A percentile compares a stretch with the other conserved stretches of the same genome.
Evolutionary conservation across 2,113 vertebrate species (phyloP).

Genomic region (Ophiodon elongatus): DNA sequence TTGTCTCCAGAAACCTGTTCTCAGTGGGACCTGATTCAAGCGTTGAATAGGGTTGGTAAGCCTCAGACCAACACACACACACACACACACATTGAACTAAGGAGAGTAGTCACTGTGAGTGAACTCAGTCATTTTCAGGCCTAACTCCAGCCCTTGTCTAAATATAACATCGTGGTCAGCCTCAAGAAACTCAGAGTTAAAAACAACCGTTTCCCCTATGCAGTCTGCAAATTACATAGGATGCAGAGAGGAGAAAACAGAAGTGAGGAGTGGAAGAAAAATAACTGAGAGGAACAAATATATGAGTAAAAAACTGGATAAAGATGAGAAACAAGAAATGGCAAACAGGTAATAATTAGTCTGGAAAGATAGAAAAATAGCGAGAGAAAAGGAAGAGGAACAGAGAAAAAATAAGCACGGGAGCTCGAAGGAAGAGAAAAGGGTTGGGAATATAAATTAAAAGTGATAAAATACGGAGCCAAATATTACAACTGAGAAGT

Average conservation of each 20-base stretch:
- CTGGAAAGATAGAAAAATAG: background rate
- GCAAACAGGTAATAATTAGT: background rate
- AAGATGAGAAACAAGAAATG: conserved; percentile 13
- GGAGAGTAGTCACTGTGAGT: conserved; percentile 58
- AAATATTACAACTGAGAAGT: conserved; percentile 20
- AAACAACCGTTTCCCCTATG: conserved; percentile 77
- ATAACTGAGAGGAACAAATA: conserved; percentile 23
- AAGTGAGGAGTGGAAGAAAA: conserved; percentile 14
- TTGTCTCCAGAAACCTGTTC: conserved; percentile 79
- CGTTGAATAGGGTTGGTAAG: conserved; percentile 58
- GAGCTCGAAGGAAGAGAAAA: background rate
- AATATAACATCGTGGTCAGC: conserved; percentile 81
- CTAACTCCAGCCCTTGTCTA: conserved; percentile 74
- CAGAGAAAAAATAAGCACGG: background rate
- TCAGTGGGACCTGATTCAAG: conserved; percentile 67
- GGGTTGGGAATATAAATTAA: background rate
- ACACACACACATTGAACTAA: conserved; percentile 6
- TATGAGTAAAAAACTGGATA: background rate
- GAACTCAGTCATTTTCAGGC: conserved; percentile 80
- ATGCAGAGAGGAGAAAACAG: conserved; percentile 38
- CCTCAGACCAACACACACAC: conserved; percentile 59
- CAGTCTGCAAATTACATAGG: conserved; percentile 78
- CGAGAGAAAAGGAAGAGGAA: background rate
- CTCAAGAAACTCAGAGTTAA: conserved; percentile 78
- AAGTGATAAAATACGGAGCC: conserved; percentile 5